Base-by-base conservation (phyloP, 2,888 invertebrate genomes). In the Drosophila nr. fundita region DNA sequence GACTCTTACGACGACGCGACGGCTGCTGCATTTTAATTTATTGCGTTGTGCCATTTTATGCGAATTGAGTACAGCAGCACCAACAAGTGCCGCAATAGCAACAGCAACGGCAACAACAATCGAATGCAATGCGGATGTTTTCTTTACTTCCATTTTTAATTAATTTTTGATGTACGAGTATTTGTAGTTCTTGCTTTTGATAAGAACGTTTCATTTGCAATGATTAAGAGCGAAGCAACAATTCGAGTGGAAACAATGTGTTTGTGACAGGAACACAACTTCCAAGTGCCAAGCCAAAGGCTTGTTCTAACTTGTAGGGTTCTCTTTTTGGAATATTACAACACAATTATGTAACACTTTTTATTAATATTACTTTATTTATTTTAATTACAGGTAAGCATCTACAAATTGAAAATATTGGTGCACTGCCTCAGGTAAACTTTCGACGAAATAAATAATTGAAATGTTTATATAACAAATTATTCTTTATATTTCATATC, bases 31-130 rank as follows among this genome's bases (percentile, higher is more conserved):
- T 84, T 89, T 86, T 89, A 85, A 86, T 90, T 86, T 87, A 87
- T 87, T 84, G 87, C 73, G 85, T 70, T 85, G 85, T 85, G 90
- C 85, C 88, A 85, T 86, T 86, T 86, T 85, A 82, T 86, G 80
- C 88, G 76, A 87, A 86, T 88, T 90, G 88, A 90, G 90, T 80
- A 82, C 88, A 83, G 65, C 71, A 73, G 45, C 61, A 58, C 55
- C 71, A 69, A 42, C 62, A 68, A 53, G 42, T 62, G 58, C 60
- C 38, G 66, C 36, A 67, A 69, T 21, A 50, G 27, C 59, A 62
- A 67, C 45, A 54, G 21, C 59, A 62, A 67, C 45, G 52, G 21
- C 21, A 59, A 42, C 59, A 40, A 40, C 48, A 38, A 53, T 30
- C 36, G 38, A 70, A 80, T 71, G 73, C 83, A 80, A 74, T 89